A percentile compares a stretch with the other conserved stretches of the same genome.
phyloP scores from a whole-genome alignment of 2,888 invertebrate genomes.

The Agonum fuliginosum region DNA sequence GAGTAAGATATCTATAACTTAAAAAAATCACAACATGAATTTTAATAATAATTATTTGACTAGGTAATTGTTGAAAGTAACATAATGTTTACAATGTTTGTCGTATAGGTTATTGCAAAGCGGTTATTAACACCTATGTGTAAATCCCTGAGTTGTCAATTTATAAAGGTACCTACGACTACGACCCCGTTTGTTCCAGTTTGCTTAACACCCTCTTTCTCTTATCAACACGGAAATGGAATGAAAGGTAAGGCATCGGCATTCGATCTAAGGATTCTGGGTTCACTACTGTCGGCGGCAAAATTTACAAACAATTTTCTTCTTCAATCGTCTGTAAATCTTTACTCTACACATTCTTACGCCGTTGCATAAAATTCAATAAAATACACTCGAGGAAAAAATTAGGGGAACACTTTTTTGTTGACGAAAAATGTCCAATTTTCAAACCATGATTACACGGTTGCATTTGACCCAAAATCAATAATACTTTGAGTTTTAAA shows the following conservation, averaged over 20 bases:
- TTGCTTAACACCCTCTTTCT: slow-evolving; percentile 38
- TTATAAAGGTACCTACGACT: neutral
- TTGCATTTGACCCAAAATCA: no score
- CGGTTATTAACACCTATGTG: slow-evolving; percentile 33
- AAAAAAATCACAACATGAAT: no score
- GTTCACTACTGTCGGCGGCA: neutral
- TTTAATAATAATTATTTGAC: no score
- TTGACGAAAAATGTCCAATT: no score
- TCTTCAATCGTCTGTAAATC: neutral
- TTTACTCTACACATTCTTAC: neutral
- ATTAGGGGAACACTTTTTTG: no score
- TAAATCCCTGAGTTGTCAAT: slow-evolving; percentile 31
- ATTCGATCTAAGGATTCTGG: neutral
- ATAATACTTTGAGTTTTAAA: no score
- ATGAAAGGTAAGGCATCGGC: slow-evolving; percentile 7
- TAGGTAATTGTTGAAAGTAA: no score
- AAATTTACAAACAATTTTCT: slow-evolving; percentile 39
- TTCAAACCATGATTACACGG: no score
- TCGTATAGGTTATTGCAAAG: no score
- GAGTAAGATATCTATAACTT: slow-evolving; percentile 19
- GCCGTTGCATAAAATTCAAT: no score
- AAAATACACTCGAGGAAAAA: no score
- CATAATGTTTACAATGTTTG: no score
- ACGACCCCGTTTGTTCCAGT: slow-evolving; percentile 38
- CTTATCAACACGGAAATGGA: slow-evolving; percentile 27